Conservation (phyloP, 2,888 invertebrate genomes). For the Cotesia congregata region DNA sequence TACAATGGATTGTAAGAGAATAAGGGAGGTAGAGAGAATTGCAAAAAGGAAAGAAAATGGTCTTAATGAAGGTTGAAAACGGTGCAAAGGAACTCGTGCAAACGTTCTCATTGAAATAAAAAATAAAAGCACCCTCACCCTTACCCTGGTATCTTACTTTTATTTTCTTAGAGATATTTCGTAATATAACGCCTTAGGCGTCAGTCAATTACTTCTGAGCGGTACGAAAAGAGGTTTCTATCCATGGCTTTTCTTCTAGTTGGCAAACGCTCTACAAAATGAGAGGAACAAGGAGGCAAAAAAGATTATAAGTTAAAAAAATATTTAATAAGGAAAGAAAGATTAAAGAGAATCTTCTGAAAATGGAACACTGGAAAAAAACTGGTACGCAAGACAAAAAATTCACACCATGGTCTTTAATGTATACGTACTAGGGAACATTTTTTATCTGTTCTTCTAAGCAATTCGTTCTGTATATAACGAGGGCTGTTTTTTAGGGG, state of each 20-base stretch:
- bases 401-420: slow-evolving; percentile 4
- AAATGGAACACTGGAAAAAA: slow-evolving; percentile 13
- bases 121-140: slow-evolving; percentile 26
- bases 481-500: no score
- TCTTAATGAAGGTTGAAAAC: slow-evolving; percentile 38
- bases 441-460: slow-evolving; percentile 20
- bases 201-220: slow-evolving; percentile 42
- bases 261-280: neutral
- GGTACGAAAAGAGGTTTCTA: slow-evolving; percentile 34
- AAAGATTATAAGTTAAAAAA: slow-evolving; percentile 12
- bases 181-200: slow-evolving; percentile 35
- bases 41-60: neutral
- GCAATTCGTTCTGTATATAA: no score
- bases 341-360: neutral
- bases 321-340: neutral
- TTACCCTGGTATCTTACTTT: slow-evolving; percentile 24
- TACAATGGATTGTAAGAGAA: neutral
- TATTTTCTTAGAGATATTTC: slow-evolving; percentile 42
- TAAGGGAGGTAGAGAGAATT: neutral
- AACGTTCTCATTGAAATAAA: slow-evolving; percentile 24
- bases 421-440: neutral
- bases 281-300: slow-evolving; percentile 24
- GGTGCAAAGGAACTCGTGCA: slow-evolving; percentile 13
- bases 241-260: slow-evolving; percentile 29
- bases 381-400: neutral